Evolutionary conservation across 2,888 invertebrate species (phyloP).

Genomic region (Vandiemenella viatica): DNA sequence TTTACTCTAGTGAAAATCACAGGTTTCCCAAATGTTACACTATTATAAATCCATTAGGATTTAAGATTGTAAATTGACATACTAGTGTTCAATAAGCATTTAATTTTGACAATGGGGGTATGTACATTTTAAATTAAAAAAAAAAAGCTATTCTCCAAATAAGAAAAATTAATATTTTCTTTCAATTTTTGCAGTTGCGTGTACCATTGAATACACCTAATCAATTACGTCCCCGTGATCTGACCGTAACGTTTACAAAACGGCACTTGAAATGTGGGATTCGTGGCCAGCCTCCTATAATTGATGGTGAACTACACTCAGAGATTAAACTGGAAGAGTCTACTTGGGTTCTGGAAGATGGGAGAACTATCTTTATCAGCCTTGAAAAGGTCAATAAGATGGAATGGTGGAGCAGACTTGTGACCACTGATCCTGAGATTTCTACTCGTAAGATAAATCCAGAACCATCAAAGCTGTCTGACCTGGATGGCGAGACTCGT

Average conservation of each 20-base stretch:
- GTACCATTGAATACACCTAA: conserved; percentile 57
- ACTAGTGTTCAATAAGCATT: too few relatives aligned
- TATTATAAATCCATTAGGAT: too few relatives aligned
- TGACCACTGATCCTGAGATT: conserved; percentile 88
- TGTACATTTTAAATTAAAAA: too few relatives aligned
- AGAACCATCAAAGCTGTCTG: conserved; percentile 92
- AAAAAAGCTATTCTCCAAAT: too few relatives aligned
- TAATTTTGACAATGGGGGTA: too few relatives aligned
- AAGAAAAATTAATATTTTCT: too few relatives aligned
- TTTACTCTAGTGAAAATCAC: too few relatives aligned
- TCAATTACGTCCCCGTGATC: conserved; percentile 61
- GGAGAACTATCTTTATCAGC: conserved; percentile 65
- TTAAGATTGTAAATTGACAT: too few relatives aligned
- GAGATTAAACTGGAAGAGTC: conserved; percentile 91
- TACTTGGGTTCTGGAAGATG: conserved; percentile 92
- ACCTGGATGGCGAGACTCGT: conserved; percentile 94
- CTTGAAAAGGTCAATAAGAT: conserved; percentile 97
- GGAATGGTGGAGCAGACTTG: conserved; percentile 95
- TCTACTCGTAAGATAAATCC: conserved; percentile 96
- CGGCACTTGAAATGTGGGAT: conserved; percentile 70
- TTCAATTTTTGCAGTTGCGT: conserved; percentile 51
- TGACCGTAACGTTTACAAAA: conserved; percentile 58
- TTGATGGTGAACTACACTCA: conserved; percentile 76
- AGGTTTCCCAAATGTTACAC: too few relatives aligned
- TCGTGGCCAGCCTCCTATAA: conserved; percentile 79